phyloP scores from a whole-genome alignment of 2,888 invertebrate species.

The Nasonovia ribisnigri region DNA sequence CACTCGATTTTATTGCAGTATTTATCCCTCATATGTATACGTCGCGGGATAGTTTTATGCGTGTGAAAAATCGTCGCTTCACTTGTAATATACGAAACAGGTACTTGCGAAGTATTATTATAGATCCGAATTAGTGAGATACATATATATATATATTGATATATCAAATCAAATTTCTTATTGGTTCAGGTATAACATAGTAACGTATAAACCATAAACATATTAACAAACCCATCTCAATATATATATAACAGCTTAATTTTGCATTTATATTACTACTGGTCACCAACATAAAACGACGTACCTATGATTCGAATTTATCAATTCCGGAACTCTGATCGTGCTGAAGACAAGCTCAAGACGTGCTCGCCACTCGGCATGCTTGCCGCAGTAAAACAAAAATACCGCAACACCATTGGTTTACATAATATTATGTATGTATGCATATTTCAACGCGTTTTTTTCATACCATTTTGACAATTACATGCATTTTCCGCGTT shows the following conservation, averaged over 20 bases:
- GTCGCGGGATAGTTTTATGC: background rate
- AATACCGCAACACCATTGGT: background rate
- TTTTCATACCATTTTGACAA: slow-evolving; percentile 51
- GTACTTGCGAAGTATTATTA: background rate
- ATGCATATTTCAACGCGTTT: slow-evolving; percentile 2
- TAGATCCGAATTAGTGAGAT: background rate
- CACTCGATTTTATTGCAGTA: background rate
- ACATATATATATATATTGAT: background rate
- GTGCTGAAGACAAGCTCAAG: background rate
- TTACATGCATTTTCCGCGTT: slow-evolving; percentile 50
- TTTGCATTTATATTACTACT: background rate
- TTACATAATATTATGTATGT: background rate
- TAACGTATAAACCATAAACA: background rate
- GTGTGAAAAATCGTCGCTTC: background rate
- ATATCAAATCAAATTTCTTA: background rate
- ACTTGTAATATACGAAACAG: background rate
- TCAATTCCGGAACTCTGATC: background rate
- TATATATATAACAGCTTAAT: background rate
- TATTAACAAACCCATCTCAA: slow-evolving; percentile 25
- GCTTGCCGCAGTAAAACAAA: slow-evolving; percentile 29
- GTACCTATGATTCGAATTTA: slow-evolving; percentile 6
- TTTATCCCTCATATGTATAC: background rate
- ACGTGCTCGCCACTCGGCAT: background rate
- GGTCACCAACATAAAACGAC: background rate
- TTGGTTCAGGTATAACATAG: background rate